Conservation (phyloP, 2,113 vertebrate species). For the Cynocephalus volans region DNA sequence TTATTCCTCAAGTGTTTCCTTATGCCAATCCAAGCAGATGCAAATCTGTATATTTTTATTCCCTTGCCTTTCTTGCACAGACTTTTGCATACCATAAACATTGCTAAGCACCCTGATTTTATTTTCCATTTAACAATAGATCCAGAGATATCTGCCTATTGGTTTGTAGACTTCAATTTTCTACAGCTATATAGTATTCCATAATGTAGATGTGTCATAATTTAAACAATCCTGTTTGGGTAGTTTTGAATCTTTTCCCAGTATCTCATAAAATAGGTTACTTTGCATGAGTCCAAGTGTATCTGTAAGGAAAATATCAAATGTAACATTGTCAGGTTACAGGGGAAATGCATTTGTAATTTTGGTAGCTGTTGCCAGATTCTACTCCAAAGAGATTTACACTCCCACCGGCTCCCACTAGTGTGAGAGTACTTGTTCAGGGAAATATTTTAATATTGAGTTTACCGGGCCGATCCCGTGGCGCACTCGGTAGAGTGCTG, state of each 20-base stretch:
- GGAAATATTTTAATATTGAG: not conserved
- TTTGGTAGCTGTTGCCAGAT: not conserved
- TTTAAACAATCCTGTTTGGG: not conserved
- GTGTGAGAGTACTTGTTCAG: not conserved
- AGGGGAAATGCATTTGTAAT: not conserved
- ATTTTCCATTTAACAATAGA: conserved; percentile 16
- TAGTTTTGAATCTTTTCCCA: not conserved
- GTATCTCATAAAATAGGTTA: not conserved
- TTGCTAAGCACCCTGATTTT: not conserved
- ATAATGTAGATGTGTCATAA: not conserved
- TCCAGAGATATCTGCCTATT: not conserved
- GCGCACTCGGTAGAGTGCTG: too few species aligned
- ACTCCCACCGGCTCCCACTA: not conserved
- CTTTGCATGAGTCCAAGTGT: not conserved
- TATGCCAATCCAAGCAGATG: not conserved
- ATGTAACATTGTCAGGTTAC: not conserved
- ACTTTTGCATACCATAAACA: not conserved
- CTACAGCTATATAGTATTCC: not conserved
- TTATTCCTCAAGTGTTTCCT: not conserved
- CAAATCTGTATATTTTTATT: not conserved
- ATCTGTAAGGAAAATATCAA: not conserved
- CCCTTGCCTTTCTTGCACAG: not conserved
- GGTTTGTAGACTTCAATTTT: not conserved
- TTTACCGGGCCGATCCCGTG: too few species aligned
- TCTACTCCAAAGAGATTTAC: not conserved